Percentiles rank a stretch among this genome's conserved stretches.
These are phyloP conservation scores for Tuta absoluta DNA, from an alignment of 2,888 invertebrate genomes.

Conservation along the genomic window DNA sequence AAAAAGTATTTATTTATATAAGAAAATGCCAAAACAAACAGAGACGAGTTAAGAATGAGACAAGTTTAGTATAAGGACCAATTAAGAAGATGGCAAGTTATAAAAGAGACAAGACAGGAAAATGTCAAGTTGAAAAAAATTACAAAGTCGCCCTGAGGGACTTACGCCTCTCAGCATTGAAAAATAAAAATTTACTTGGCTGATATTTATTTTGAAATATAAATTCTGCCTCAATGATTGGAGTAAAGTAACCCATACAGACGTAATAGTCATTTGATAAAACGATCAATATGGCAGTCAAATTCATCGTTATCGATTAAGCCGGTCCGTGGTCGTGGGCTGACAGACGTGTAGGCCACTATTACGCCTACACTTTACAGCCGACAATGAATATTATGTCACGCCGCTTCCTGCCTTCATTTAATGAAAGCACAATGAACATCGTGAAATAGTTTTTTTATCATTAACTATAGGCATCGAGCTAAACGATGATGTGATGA, in stretches of 20 bases:
- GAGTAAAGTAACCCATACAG: background rate
- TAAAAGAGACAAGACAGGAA: too few relatives aligned
- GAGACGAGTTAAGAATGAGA: too few relatives aligned
- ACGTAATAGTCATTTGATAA: conserved; percentile 8
- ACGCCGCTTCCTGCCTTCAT: conserved; percentile 8
- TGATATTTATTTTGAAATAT: too few relatives aligned
- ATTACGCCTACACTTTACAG: conserved; percentile 4
- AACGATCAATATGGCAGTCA: conserved; percentile 11
- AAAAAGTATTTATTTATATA: too few relatives aligned
- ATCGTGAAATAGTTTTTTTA: background rate
- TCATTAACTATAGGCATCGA: background rate
- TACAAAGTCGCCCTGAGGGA: too few relatives aligned
- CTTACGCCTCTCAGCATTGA: too few relatives aligned
- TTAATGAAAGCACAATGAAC: background rate
- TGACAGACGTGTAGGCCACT: background rate
- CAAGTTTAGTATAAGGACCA: too few relatives aligned
- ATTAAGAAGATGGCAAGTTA: too few relatives aligned
- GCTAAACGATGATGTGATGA: background rate
- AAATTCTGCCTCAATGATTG: background rate
- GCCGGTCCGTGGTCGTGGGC: background rate
- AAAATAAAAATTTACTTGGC: too few relatives aligned
- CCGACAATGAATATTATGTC: conserved; percentile 17
- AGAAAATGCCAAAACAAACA: too few relatives aligned
- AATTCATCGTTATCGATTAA: background rate
- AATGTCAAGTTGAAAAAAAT: too few relatives aligned